Evolutionary conservation across 2,888 invertebrate species (phyloP), one percentile per base, ranked within the genome.

Genomic region (Athrips mouffetella): DNA sequence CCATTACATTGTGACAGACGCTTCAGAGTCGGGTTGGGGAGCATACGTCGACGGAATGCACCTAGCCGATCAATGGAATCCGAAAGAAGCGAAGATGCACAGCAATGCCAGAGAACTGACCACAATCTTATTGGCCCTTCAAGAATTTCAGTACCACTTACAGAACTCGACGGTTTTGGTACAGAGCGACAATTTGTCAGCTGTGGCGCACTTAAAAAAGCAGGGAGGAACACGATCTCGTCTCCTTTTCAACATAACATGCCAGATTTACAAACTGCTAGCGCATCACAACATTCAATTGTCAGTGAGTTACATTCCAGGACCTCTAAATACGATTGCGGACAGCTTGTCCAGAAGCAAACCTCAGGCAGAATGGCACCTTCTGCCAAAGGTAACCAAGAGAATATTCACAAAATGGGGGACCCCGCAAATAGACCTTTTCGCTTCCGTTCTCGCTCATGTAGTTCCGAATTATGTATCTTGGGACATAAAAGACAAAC

Each of bases 401-500:
- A 27, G 15, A 10, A 42, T 57, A 10, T 62, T 62, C 40, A 4
- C 16, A 1, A 61, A 59, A 46, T 59, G 47, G 52, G 61, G 60
- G 0, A 52, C 21, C 0, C 67, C 61, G 1, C 42, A 31, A n/a
- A 51, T 63, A 45, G 62, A 62, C 27, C 47, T 63, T 3, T 64
- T 65, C 44, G 63, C 65, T 0, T 61, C 63, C 0, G 18, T 16
- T 0, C n/a, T 5, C 15, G 57, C 63, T 3, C 55, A 57, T 7
- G 60, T 63, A 20, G 62, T 62, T 1, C 37, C 23, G 7, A 50
- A 48, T 37, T 58, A 61, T 31, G 52, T 50, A 18, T 47, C 52
- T 20, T 23, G 27, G 49, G 54, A 62, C 16, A 13, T 50, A 27
- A 51, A 2, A 15, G 60, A 65, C 37, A n/a, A 4, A 0, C 16